Base-by-base conservation (phyloP, 1,140 invertebrate species). In the Drosophila sucinea region DNA sequence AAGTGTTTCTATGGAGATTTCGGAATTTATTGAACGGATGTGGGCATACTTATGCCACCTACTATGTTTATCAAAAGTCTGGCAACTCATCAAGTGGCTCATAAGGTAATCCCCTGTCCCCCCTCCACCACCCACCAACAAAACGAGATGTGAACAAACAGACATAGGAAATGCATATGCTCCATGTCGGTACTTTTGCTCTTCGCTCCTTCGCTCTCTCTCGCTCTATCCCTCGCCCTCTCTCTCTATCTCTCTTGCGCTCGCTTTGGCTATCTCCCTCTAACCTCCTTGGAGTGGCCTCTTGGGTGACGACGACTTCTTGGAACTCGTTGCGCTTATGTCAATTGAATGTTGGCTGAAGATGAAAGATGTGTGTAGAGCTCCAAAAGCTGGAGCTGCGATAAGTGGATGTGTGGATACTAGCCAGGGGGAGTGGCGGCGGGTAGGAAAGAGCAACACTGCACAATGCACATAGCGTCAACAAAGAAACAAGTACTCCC, bases 251-350 rank as follows among this genome's bases (percentile, higher is more conserved):
- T 47, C 44, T 47, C 1, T 25, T 44, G 10, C 11, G 0, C 8
- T 29, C 2, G 10, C 4, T 29, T 8, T 25, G 2, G 23, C 44
- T 7, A 27, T 51, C 44, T 51, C 44, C 44, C 23, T 27, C 23
- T 51, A 51, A 4, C 44, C 25, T 23, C 27, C 23, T 27, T 41
- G 40, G 40, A 41, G 40, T 41, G 1, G 40, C 11, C 54, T 56
- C 54, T 56, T 58, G 56, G 51, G 54, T 55, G 65, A 56, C 73
- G 69, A 86, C 72, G 67, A 70, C 79, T 86, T 86, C 82, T 86
- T 67, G 79, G 82, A 86, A 86, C 62, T 63, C 81, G 73, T 77
- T 65, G 73, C 33, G 60, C 60, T 61, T 61, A 61, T 61, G 63
- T 74, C 67, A 78, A 78, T 78, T 78, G 75, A 78, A 57, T 66